Conservation (phyloP, 2,888 invertebrate species). For the Gastrophysa polygoni region DNA sequence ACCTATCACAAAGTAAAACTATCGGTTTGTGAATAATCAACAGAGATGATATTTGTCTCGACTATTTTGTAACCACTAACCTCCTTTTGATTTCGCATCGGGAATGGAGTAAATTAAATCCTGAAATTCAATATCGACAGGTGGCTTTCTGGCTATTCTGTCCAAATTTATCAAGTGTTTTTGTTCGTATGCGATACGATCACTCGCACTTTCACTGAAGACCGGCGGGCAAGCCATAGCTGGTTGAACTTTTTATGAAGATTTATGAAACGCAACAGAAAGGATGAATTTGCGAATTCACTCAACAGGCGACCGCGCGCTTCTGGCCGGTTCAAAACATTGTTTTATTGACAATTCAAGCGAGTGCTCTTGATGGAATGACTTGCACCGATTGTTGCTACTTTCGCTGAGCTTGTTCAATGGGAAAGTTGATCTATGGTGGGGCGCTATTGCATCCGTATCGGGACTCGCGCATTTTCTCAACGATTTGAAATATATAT, state of each 20-base stretch:
- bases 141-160: constrained; percentile 61
- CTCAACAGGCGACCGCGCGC: too few species aligned
- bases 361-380: neutral
- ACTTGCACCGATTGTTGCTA: neutral
- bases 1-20: too few species aligned
- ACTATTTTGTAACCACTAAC: constrained; percentile 37
- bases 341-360: neutral
- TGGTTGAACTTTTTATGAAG: too few species aligned
- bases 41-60: too few species aligned
- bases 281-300: too few species aligned
- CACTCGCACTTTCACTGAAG: neutral
- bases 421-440: neutral
- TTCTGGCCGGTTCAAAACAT: too few species aligned
- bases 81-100: constrained; percentile 46
- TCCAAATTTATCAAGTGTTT: constrained; percentile 43
- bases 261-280: too few species aligned
- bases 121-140: constrained; percentile 66
- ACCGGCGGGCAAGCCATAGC: neutral
- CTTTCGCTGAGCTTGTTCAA: neutral
- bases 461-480: too few species aligned
- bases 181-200: constrained; percentile 14
- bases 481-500: too few species aligned
- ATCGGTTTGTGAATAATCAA: too few species aligned
- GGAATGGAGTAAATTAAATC: constrained; percentile 64
- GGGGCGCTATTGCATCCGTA: too few species aligned